Evolutionary conservation across 2,888 invertebrate genomes (phyloP).

Genomic region (Napeogenes sylphis): DNA sequence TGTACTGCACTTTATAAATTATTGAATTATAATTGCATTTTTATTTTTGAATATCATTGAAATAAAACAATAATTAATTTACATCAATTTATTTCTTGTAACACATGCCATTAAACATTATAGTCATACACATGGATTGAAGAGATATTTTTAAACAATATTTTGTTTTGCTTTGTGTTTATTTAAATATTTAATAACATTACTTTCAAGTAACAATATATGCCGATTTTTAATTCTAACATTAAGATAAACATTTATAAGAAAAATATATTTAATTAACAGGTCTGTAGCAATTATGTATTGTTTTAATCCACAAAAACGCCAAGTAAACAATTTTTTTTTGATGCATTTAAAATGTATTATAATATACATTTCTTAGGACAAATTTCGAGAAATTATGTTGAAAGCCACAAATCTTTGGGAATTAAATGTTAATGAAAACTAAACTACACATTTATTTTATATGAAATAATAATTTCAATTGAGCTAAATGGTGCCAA

Average conservation of each 20-base stretch:
- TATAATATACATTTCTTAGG: too few species aligned
- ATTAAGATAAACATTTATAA: conserved; percentile 27
- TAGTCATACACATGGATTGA: conserved; percentile 47
- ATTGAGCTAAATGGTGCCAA: too few species aligned
- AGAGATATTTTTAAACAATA: conserved; percentile 11
- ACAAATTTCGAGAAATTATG: too few species aligned
- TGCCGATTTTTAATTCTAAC: conserved; percentile 25
- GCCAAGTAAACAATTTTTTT: neutral
- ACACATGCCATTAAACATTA: conserved; percentile 52
- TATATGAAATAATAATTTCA: too few species aligned
- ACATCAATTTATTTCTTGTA: conserved; percentile 45
- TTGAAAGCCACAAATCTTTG: too few species aligned
- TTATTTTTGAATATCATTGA: conserved; percentile 33
- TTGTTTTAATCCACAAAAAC: conserved; percentile 6
- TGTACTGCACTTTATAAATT: conserved; percentile 70
- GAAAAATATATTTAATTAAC: conserved; percentile 14
- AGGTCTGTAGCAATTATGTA: too few species aligned
- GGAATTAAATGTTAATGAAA: too few species aligned
- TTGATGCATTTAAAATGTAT: too few species aligned
- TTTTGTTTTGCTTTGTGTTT: neutral
- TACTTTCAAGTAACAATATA: conserved; percentile 22
- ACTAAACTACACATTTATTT: too few species aligned
- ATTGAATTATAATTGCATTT: conserved; percentile 55
- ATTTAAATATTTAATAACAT: neutral
- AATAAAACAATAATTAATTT: conserved; percentile 32